These are phyloP conservation scores for Chaunax sp. DNA, from an alignment of 2,797 vertebrate genomes.

Conservation along the genomic window DNA sequence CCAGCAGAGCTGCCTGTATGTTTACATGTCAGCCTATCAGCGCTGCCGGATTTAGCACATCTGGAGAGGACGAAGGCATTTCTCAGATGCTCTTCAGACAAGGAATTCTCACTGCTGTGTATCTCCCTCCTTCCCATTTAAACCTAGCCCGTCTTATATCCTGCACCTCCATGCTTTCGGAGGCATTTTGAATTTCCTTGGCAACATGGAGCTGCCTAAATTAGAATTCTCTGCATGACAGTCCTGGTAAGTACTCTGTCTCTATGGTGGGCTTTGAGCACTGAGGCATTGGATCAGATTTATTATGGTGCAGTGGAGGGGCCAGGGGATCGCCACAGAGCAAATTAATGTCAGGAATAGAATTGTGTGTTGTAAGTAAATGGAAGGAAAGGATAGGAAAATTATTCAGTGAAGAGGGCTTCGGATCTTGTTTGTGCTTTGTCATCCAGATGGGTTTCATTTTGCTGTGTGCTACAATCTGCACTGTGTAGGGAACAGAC, in stretches of 20 bases:
- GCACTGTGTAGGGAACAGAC: slow-evolving; percentile 28
- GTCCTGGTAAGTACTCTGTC: slow-evolving; percentile 85
- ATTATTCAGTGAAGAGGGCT: slow-evolving; percentile 52
- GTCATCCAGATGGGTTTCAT: slow-evolving; percentile 75
- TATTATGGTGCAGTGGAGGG: slow-evolving; percentile 80
- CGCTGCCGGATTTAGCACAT: slow-evolving; percentile 77
- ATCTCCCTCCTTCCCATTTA: slow-evolving; percentile 48
- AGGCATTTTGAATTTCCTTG: slow-evolving; percentile 84
- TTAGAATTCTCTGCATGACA: slow-evolving; percentile 88
- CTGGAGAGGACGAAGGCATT: slow-evolving; percentile 74
- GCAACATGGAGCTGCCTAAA: slow-evolving; percentile 87
- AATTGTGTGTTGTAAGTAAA: slow-evolving; percentile 55
- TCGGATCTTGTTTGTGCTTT: slow-evolving; percentile 76
- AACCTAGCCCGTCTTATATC: slow-evolving; percentile 49
- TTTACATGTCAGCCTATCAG: slow-evolving; percentile 81
- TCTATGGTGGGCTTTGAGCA: slow-evolving; percentile 76
- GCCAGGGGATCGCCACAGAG: slow-evolving; percentile 66
- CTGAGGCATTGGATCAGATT: slow-evolving; percentile 75
- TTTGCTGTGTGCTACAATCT: slow-evolving; percentile 54
- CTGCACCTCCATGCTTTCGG: slow-evolving; percentile 77
- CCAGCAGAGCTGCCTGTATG: slow-evolving; percentile 75
- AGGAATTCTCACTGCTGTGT: slow-evolving; percentile 61
- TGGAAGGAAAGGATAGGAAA: slow-evolving; percentile 31
- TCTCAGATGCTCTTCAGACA: slow-evolving; percentile 73
- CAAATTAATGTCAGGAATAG: slow-evolving; percentile 67